Conservation (phyloP, 2,888 invertebrate genomes). For the Melikaiella ostensackeni region DNA sequence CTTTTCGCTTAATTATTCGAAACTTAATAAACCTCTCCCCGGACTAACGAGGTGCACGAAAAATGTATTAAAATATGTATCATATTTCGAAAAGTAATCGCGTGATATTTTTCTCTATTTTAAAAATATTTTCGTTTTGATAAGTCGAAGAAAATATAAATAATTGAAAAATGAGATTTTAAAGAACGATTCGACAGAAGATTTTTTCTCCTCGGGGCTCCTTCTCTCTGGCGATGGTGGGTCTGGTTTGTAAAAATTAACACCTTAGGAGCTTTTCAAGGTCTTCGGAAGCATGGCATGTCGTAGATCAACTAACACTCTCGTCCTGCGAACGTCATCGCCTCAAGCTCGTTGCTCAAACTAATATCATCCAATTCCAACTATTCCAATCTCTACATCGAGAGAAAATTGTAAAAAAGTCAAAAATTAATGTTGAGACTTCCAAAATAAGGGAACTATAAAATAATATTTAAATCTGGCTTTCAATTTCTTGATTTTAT, state of each 20-base stretch:
- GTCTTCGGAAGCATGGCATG: constrained; percentile 44
- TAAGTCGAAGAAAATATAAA: neutral
- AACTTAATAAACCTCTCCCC: neutral
- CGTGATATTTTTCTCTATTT: neutral
- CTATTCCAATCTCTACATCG: constrained; percentile 21
- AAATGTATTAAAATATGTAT: neutral
- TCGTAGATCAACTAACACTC: constrained; percentile 38
- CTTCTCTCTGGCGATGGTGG: constrained; percentile 66
- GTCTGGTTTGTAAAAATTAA: constrained; percentile 64
- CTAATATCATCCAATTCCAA: constrained; percentile 15
- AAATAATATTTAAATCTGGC: too few species aligned
- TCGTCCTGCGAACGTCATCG: constrained; percentile 39
- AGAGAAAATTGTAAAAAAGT: too few species aligned
- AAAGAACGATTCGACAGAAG: constrained; percentile 1
- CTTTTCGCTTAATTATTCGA: neutral
- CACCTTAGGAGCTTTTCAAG: constrained; percentile 48
- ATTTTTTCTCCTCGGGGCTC: constrained; percentile 57
- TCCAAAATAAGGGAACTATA: too few species aligned
- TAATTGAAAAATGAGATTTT: constrained; percentile 6
- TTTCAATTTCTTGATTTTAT: too few species aligned
- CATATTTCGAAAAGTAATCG: neutral
- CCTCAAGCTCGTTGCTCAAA: constrained; percentile 40
- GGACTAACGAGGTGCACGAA: constrained; percentile 31
- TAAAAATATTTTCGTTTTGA: neutral
- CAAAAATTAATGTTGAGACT: neutral